Percentiles rank a stretch among this genome's conserved stretches.
These are phyloP conservation scores for Trachelus stipa DNA, from an alignment of 2,888 invertebrate species.

Conservation along the genomic window DNA sequence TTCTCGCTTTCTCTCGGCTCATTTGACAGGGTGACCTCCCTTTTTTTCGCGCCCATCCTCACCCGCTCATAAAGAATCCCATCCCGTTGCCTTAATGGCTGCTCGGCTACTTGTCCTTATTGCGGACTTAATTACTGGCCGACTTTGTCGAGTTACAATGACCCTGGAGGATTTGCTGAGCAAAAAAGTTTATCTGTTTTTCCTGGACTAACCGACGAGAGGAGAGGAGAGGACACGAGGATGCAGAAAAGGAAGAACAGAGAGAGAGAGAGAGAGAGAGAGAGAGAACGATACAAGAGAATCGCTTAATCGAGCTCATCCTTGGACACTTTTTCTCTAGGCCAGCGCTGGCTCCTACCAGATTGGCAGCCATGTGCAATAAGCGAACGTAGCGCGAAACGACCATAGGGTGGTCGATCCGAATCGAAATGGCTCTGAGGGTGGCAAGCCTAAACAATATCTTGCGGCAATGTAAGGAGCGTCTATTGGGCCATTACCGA, in stretches of 20 bases:
- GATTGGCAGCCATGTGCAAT: not conserved
- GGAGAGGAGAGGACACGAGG: no score
- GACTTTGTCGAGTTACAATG: slow-evolving; percentile 65
- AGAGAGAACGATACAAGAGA: no score
- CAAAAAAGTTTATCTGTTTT: no score
- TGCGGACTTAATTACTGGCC: slow-evolving; percentile 66
- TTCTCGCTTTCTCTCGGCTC: slow-evolving; percentile 57
- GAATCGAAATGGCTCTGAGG: slow-evolving; percentile 33
- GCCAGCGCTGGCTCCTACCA: no score
- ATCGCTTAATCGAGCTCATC: no score
- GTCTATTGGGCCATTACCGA: slow-evolving; percentile 66
- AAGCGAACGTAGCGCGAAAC: slow-evolving; percentile 30
- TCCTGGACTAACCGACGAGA: no score
- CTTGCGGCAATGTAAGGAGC: slow-evolving; percentile 65
- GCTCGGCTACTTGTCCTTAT: slow-evolving; percentile 63
- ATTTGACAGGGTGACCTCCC: slow-evolving; percentile 61
- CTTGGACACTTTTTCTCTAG: no score
- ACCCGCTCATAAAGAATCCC: slow-evolving; percentile 49
- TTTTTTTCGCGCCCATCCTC: slow-evolving; percentile 27
- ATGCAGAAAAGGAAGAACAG: no score
- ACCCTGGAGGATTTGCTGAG: slow-evolving; percentile 49
- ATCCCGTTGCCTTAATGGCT: slow-evolving; percentile 62
- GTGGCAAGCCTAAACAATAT: slow-evolving; percentile 64
- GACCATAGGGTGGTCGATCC: slow-evolving; percentile 21
- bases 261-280: no score